Conservation (phyloP, 2,113 vertebrate genomes). For the Protobothrops mucrosquamatus region DNA sequence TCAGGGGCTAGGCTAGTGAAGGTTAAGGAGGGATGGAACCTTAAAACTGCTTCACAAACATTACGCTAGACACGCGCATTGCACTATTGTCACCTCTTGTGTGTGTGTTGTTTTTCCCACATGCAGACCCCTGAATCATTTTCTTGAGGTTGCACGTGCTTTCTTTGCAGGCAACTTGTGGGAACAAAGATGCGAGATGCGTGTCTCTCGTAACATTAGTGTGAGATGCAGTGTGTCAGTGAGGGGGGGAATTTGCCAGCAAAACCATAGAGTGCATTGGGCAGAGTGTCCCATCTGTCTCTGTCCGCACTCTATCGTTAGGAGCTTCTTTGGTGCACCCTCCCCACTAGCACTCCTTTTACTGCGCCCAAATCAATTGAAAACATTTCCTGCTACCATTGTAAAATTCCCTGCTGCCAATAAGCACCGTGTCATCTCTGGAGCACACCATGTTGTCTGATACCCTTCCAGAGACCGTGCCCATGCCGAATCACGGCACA, state of each 20-base stretch:
- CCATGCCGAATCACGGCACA: slow-evolving; percentile 24
- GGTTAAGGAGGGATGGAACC: neutral
- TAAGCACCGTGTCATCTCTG: slow-evolving; percentile 18
- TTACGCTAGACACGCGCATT: slow-evolving; percentile 23
- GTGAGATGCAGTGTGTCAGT: slow-evolving; percentile 6
- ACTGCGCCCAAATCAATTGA: slow-evolving; percentile 3
- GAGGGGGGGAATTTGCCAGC: slow-evolving; percentile 15
- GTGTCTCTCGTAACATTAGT: slow-evolving; percentile 31
- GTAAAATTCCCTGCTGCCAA: slow-evolving; percentile 18
- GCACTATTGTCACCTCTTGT: slow-evolving; percentile 2
- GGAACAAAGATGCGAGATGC: slow-evolving; percentile 24
- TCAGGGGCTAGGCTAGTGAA: slow-evolving; percentile 4
- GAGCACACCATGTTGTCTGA: slow-evolving; percentile 32
- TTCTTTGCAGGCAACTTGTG: slow-evolving; percentile 34
- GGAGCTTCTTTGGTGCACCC: slow-evolving; percentile 20
- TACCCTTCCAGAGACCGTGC: slow-evolving; percentile 37
- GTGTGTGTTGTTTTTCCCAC: neutral
- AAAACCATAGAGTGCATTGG: slow-evolving; percentile 20
- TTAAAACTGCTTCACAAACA: neutral
- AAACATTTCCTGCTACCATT: slow-evolving; percentile 22
- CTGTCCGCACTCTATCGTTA: slow-evolving; percentile 17
- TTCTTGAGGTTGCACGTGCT: slow-evolving; percentile 19
- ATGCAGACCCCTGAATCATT: slow-evolving; percentile 9
- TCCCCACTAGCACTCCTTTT: neutral
- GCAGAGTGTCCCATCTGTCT: slow-evolving; percentile 18